Percentiles rank a stretch among this genome's conserved stretches.
These are phyloP conservation scores for Myotis vivesi DNA, from an alignment of 2,797 vertebrate species.

Conservation along the genomic window DNA sequence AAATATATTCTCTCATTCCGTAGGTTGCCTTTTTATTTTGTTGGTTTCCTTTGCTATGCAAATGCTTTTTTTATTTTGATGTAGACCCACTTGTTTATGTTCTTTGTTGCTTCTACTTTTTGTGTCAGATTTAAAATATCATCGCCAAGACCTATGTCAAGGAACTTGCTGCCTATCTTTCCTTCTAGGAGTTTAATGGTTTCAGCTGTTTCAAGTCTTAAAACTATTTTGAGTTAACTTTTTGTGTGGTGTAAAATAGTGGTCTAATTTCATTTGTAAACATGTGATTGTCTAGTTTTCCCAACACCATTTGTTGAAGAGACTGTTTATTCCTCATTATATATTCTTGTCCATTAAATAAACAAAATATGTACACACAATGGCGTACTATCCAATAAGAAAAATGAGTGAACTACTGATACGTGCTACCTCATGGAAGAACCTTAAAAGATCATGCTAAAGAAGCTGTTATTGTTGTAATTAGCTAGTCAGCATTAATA, in stretches of 20 bases:
- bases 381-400: neutral
- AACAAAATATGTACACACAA: neutral
- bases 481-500: neutral
- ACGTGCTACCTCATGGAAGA: neutral
- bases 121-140: neutral
- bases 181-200: neutral
- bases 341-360: neutral
- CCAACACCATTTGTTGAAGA: neutral
- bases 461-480: neutral
- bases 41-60: neutral
- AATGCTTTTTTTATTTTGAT: neutral
- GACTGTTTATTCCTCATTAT: neutral
- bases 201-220: neutral
- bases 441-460: neutral
- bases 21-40: neutral
- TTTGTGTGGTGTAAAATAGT: neutral
- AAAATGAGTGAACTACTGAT: neutral
- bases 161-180: neutral
- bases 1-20: neutral
- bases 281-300: neutral
- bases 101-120: neutral
- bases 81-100: neutral
- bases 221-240: neutral
- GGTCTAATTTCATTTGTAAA: neutral
- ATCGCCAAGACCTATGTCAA: neutral